Evolutionary conservation across 2,888 invertebrate species (phyloP).

Genomic region (Ennomos erosarius): DNA sequence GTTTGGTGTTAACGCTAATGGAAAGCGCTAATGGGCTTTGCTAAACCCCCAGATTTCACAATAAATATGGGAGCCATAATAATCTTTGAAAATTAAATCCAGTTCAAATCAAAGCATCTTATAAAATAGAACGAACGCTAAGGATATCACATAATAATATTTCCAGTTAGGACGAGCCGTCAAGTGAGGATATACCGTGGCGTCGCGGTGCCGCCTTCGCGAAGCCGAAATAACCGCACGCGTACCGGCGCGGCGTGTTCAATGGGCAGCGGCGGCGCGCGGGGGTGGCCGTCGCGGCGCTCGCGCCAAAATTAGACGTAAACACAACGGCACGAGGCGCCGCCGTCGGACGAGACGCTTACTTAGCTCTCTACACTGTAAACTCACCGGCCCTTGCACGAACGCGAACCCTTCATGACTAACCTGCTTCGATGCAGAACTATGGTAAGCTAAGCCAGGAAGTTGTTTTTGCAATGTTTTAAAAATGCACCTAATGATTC

Average conservation of each 20-base stretch:
- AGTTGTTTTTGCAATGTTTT: conserved; percentile 2
- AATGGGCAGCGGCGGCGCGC: conserved; percentile 72
- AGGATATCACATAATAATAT: conserved; percentile 8
- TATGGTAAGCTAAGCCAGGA: neutral
- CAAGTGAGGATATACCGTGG: conserved; percentile 57
- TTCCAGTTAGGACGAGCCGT: conserved; percentile 33
- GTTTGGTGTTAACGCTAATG: too few relatives aligned
- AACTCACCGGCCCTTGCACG: conserved; percentile 26
- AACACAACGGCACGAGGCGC: conserved; percentile 81
- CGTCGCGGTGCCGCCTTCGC: conserved; percentile 66
- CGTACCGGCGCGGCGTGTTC: conserved; percentile 73
- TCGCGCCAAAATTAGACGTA: conserved; percentile 85
- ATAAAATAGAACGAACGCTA: conserved; percentile 4
- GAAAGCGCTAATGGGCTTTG: too few relatives aligned
- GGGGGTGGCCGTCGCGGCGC: conserved; percentile 78
- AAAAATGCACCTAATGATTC: too few relatives aligned
- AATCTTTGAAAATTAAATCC: too few relatives aligned
- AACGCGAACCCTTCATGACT: conserved; percentile 6
- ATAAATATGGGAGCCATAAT: too few relatives aligned
- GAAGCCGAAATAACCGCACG: conserved; percentile 79
- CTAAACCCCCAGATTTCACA: too few relatives aligned
- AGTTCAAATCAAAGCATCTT: too few relatives aligned
- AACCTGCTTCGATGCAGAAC: conserved; percentile 4
- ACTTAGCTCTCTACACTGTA: conserved; percentile 43
- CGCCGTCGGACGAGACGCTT: conserved; percentile 54